Conservation (phyloP, 2,888 invertebrate species). For the Trissolcus japonicus region DNA sequence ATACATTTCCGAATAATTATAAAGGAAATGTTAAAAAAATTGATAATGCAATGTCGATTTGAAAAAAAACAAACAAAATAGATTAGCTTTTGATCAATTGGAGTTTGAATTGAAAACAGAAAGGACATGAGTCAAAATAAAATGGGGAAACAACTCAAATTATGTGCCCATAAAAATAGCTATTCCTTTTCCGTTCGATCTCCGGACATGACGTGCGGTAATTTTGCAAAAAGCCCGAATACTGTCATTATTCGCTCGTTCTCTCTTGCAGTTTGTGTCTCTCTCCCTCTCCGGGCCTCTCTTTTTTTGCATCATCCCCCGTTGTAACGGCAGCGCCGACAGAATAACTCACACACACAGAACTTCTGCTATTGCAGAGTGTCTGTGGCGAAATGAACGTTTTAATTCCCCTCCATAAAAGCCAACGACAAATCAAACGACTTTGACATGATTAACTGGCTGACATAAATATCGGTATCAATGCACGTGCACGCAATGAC, state of each 20-base stretch:
- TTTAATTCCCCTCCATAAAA: slow-evolving; percentile 76
- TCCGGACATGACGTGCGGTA: slow-evolving; percentile 65
- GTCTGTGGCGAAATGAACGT: slow-evolving; percentile 76
- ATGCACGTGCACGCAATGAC: slow-evolving; percentile 74
- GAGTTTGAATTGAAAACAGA: slow-evolving; percentile 33
- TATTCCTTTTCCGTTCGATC: slow-evolving; percentile 59
- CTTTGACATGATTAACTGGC: slow-evolving; percentile 76
- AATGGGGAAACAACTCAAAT: slow-evolving; percentile 46
- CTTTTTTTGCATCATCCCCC: slow-evolving; percentile 21
- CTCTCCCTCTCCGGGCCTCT: slow-evolving; percentile 2
- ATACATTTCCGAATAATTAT: too few relatives aligned
- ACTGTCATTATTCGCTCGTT: slow-evolving; percentile 54
- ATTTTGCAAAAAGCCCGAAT: slow-evolving; percentile 72
- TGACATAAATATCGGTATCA: slow-evolving; percentile 75
- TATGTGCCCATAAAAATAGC: slow-evolving; percentile 50
- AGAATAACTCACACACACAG: slow-evolving; percentile 70
- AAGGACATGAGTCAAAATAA: slow-evolving; percentile 29
- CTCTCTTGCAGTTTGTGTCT: slow-evolving; percentile 33
- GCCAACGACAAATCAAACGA: slow-evolving; percentile 76
- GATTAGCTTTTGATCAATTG: slow-evolving; percentile 22
- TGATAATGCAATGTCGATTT: neutral
- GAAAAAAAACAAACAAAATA: slow-evolving; percentile 1
- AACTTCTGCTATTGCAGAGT: slow-evolving; percentile 72
- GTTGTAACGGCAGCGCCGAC: slow-evolving; percentile 61
- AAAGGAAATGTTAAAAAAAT: neutral